Evolutionary conservation across 2,113 vertebrate species (phyloP).

Genomic region (Aleadryas rufinucha): DNA sequence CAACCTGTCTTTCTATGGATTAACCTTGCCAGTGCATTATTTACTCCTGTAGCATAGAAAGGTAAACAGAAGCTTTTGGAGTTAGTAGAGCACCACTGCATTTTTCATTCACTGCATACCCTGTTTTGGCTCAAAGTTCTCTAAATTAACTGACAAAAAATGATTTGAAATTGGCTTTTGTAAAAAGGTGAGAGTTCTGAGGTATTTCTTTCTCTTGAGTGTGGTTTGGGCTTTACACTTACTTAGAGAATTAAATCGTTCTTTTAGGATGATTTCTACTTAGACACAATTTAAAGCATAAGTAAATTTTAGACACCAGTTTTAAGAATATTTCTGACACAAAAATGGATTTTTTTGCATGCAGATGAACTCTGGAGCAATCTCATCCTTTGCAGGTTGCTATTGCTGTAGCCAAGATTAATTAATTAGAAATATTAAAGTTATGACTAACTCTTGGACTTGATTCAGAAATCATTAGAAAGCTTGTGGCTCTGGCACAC

Average conservation of each 20-base stretch:
- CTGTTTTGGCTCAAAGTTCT: neutral
- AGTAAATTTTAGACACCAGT: conserved; percentile 31
- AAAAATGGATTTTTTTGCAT: conserved; percentile 67
- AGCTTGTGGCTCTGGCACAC: conserved; percentile 23
- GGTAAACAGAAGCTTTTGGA: neutral
- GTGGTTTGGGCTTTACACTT: neutral
- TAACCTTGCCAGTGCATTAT: neutral
- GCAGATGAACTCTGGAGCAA: conserved; percentile 53
- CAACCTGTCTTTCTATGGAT: neutral
- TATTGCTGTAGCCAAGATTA: conserved; percentile 63
- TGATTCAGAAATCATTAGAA: conserved; percentile 65
- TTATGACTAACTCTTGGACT: conserved; percentile 68
- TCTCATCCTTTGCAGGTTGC: conserved; percentile 62
- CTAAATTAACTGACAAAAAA: neutral
- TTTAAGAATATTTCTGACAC: conserved; percentile 48
- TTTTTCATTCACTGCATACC: neutral
- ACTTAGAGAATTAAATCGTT: conserved; percentile 42
- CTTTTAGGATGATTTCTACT: conserved; percentile 37
- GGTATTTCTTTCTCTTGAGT: neutral
- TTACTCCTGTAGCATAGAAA: neutral
- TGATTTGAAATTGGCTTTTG: neutral
- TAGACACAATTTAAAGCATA: conserved; percentile 57
- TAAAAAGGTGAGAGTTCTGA: neutral
- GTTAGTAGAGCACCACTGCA: neutral
- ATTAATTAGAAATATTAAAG: conserved; percentile 78